A percentile compares a stretch with the other conserved stretches of the same genome.
Evolutionary conservation across 2,797 vertebrate species (phyloP).

Genomic region (Hirundo rustica): DNA sequence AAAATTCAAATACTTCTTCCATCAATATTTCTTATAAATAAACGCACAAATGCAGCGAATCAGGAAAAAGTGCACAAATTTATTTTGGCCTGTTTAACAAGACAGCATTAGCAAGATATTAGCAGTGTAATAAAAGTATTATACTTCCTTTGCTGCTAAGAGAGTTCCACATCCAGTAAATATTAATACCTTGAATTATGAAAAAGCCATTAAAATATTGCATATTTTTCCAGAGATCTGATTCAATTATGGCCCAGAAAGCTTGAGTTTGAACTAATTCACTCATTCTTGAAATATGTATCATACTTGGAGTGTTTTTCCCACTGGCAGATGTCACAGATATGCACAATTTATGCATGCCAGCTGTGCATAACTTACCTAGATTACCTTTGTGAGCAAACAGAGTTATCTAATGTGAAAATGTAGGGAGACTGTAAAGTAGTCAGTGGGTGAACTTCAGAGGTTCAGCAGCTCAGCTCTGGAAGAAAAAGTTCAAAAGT

Average conservation of each 20-base stretch:
- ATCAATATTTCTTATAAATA: not conserved
- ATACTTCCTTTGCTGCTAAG: not conserved
- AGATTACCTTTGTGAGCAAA: slow-evolving; percentile 66
- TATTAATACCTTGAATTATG: slow-evolving; percentile 32
- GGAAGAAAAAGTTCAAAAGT: not conserved
- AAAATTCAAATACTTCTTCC: not conserved
- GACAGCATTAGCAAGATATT: not conserved
- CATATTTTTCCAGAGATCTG: slow-evolving; percentile 40
- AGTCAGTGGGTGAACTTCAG: not conserved
- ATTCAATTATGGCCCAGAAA: slow-evolving; percentile 47
- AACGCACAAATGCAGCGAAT: not conserved
- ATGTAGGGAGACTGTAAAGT: not conserved
- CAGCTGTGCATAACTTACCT: slow-evolving; percentile 69
- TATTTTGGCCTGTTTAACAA: not conserved
- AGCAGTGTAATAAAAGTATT: slow-evolving; percentile 2
- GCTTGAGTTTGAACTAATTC: slow-evolving; percentile 54
- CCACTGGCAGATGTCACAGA: slow-evolving; percentile 72
- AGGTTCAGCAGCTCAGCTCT: not conserved
- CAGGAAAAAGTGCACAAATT: not conserved
- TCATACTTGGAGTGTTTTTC: slow-evolving; percentile 53
- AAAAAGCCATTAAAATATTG: slow-evolving; percentile 28
- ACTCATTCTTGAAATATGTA: slow-evolving; percentile 60
- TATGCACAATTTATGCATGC: slow-evolving; percentile 72
- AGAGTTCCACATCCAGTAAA: slow-evolving; percentile 24
- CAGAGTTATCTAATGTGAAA: slow-evolving; percentile 50